Evolutionary conservation across 2,113 vertebrate species (phyloP), one percentile per base, ranked within the genome.

Genomic region (Marmota flaviventris): DNA sequence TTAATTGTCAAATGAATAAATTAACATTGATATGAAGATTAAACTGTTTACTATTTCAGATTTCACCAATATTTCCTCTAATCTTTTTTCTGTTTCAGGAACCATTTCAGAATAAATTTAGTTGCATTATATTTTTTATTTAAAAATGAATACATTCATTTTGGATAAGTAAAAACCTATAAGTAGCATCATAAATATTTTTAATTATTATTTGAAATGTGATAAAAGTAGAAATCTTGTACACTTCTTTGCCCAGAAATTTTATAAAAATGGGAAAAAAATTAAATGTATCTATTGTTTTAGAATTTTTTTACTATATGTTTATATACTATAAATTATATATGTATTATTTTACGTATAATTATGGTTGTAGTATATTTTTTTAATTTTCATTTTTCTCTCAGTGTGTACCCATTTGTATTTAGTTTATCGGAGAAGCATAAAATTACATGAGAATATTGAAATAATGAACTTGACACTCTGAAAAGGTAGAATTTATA

Each of bases 341-440:
- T 58, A 17, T 58, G 7, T 20, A 7, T 58, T 58, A 24, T 22
- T 58, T 24, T 58, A 58, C 56, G 5, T 22, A 58, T 58, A 58
- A 58, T 24, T 58, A 22, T 58, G 56, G 14, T 82, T 94, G 25
- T 72, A 56, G 14, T 34, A 1, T 90, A 93, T 42, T 91, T 84
- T 58, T 72, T 51, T 45, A 45, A 78, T 86, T 96, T 92, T 92
- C 7, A 67, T 84, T 91, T 88, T 91, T 58, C 24, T 63, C 5
- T 81, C 3, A 18, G 3, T 85, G 9, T 91, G 4, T 79, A 81
- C 87, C 88, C 16, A 85, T 56, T 86, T 93, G 85, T 8, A 53
- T 56, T 92, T 53, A 76, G 3, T 77, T 76, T 94, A 51, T 84
- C 84, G 1, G 9, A 48, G 63, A 48, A 77, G 32, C 16, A 93